These are phyloP conservation scores for Caenorhabditis virilis DNA, from an alignment of 2,888 invertebrate genomes.

Conservation along the genomic window DNA sequence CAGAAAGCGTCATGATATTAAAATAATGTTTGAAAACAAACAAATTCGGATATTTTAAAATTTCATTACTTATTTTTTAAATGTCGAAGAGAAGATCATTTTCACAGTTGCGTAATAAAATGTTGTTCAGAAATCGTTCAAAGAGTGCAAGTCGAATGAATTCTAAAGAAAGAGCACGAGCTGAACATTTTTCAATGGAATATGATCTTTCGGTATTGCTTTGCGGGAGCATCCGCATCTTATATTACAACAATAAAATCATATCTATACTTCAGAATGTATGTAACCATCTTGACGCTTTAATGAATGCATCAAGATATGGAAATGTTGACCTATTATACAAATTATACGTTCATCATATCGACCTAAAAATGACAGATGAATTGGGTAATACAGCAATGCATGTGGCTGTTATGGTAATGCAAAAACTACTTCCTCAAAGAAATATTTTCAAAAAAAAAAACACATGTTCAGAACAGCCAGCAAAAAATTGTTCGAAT, in stretches of 20 bases:
- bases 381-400: conserved; percentile 45
- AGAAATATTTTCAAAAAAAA: conserved; percentile 5
- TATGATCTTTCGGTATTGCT: conserved; percentile 26
- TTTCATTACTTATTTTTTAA: too few relatives aligned
- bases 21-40: too few relatives aligned
- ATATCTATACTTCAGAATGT: conserved; percentile 35
- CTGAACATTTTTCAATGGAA: conserved; percentile 23
- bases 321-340: conserved; percentile 38
- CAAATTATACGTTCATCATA: conserved; percentile 28
- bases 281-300: conserved; percentile 33
- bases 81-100: conserved; percentile 23
- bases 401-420: conserved; percentile 41
- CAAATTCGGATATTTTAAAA: too few relatives aligned
- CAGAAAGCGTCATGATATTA: too few relatives aligned
- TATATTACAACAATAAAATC: too few relatives aligned
- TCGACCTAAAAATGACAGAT: conserved; percentile 33
- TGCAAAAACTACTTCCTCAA: too few relatives aligned
- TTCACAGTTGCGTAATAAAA: conserved; percentile 18
- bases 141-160: conserved; percentile 12
- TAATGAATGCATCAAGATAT: conserved; percentile 36
- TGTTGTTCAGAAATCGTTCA: conserved; percentile 26
- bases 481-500: conserved; percentile 36
- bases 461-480: conserved; percentile 35
- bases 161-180: conserved; percentile 22
- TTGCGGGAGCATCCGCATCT: neutral